Conservation (phyloP, 1,140 invertebrate genomes). For the Drosophila mojavensis region DNA sequence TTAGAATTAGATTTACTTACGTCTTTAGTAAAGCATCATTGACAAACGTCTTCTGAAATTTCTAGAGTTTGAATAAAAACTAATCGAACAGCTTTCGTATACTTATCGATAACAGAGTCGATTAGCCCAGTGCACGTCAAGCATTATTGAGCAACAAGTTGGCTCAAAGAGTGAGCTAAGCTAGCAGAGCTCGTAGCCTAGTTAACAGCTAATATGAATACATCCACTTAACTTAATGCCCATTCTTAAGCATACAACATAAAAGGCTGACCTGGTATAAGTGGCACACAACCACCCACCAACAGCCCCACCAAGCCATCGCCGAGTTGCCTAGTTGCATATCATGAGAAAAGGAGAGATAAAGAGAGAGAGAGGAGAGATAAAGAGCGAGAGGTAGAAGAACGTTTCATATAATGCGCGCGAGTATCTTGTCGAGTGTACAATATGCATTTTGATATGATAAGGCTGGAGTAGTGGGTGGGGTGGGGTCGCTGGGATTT, state of each 20-base stretch:
- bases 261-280: constrained; percentile 1
- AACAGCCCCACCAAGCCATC: too few species aligned
- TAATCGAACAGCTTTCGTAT: too few species aligned
- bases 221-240: not conserved
- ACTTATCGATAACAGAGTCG: too few species aligned
- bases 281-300: too few species aligned
- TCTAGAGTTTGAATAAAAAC: too few species aligned
- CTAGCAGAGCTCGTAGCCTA: not conserved
- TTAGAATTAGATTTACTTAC: too few species aligned
- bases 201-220: constrained; percentile 1
- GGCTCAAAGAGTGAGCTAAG: not conserved
- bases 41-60: too few species aligned
- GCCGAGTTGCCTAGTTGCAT: constrained; percentile 36
- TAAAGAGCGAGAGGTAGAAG: too few species aligned
- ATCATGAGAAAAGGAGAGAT: constrained; percentile 44
- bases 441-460: constrained; percentile 75
- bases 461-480: constrained; percentile 28
- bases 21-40: too few species aligned
- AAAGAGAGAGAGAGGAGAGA: not conserved
- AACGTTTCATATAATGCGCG: constrained; percentile 65
- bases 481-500: not conserved
- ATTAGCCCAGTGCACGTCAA: too few species aligned
- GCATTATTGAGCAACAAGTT: too few species aligned
- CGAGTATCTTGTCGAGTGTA: constrained; percentile 65
- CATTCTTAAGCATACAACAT: not conserved